A percentile compares a stretch with the other conserved stretches of the same genome.
phyloP scores from a whole-genome alignment of 2,797 vertebrate genomes.

The Gephyroberyx darwinii region DNA sequence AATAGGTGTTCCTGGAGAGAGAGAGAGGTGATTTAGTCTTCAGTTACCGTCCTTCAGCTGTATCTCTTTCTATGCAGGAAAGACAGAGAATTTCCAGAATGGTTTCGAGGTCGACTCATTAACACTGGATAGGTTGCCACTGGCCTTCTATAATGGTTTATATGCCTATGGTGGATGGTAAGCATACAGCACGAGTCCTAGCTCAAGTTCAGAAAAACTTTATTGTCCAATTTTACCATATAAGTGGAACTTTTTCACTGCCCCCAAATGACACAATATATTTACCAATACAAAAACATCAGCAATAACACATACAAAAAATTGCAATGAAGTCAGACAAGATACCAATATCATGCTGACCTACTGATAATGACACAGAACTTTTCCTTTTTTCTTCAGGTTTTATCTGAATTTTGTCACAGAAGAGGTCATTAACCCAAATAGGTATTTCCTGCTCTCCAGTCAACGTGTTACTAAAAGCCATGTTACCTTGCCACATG shows the following conservation, averaged over 20 bases:
- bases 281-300: neutral
- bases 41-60: neutral
- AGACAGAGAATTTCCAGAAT: conserved; percentile 86
- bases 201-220: neutral
- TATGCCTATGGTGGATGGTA: conserved; percentile 93
- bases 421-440: conserved; percentile 90
- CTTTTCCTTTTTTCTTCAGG: conserved; percentile 72
- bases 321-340: neutral
- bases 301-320: neutral
- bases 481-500: neutral
- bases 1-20: no score
- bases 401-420: conserved; percentile 90
- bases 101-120: conserved; percentile 81
- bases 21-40: neutral
- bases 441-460: conserved; percentile 78
- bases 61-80: conserved; percentile 73
- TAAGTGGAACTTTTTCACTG: neutral
- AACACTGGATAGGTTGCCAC: conserved; percentile 83
- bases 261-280: neutral
- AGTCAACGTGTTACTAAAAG: neutral
- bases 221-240: neutral
- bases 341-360: neutral
- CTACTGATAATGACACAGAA: neutral
- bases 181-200: conserved; percentile 22
- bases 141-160: conserved; percentile 91